These are phyloP conservation scores for Temnopleurus reevesii DNA, from an alignment of 53 echinoderm and acorn worm genomes.

Conservation along the genomic window DNA sequence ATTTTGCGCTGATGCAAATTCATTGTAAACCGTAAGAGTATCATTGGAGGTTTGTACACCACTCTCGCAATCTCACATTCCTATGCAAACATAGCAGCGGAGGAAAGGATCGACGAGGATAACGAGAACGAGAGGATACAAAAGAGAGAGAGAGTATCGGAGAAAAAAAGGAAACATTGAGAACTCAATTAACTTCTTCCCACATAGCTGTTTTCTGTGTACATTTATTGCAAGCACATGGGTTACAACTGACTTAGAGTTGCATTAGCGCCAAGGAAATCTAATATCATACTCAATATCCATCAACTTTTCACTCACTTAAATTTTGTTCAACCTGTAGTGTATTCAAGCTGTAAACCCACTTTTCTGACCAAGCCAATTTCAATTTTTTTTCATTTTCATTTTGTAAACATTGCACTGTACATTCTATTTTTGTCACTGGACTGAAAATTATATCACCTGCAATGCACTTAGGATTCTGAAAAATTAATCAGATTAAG, in stretches of 20 bases:
- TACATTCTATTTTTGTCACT: not conserved
- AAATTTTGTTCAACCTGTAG: too few relatives aligned
- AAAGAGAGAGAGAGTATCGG: not conserved
- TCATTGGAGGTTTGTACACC: not conserved
- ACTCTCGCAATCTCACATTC: not conserved
- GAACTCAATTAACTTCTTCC: slow-evolving; percentile 8
- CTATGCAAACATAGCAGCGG: not conserved
- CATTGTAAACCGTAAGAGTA: not conserved
- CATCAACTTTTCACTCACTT: not conserved
- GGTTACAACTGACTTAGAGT: too few relatives aligned
- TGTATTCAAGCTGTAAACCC: too few relatives aligned
- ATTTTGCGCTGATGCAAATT: too few relatives aligned
- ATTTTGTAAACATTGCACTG: not conserved
- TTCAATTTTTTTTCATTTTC: too few relatives aligned
- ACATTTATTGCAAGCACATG: not conserved
- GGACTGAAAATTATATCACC: not conserved
- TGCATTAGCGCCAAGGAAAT: not conserved
- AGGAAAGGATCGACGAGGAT: not conserved
- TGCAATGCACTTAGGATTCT: not conserved
- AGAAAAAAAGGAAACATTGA: not conserved
- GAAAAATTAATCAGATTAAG: slow-evolving; percentile 10
- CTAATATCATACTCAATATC: not conserved
- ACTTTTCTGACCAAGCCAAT: too few relatives aligned
- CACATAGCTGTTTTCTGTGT: not conserved
- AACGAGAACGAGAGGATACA: not conserved